Percentiles rank a stretch among this genome's conserved stretches.
phyloP scores from a whole-genome alignment of 2,113 vertebrate genomes.

The Sinocyclocheilus grahami region DNA sequence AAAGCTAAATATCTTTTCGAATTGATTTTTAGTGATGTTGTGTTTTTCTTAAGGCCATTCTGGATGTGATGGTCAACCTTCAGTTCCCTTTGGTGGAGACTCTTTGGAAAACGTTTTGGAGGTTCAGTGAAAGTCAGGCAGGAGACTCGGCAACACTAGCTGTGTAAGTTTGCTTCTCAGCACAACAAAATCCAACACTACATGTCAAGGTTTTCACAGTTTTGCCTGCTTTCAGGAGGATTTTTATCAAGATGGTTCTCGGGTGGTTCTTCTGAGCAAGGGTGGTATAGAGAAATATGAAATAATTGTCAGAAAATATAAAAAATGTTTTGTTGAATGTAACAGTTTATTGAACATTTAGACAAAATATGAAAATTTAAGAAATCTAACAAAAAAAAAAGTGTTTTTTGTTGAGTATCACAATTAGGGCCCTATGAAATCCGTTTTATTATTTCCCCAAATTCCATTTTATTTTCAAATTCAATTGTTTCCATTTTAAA shows the following conservation, averaged over 20 bases:
- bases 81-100: slow-evolving; percentile 94
- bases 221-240: neutral
- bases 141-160: slow-evolving; percentile 78
- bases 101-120: slow-evolving; percentile 94
- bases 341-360: neutral
- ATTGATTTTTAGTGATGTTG: slow-evolving; percentile 18
- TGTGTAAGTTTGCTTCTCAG: slow-evolving; percentile 78
- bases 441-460: no score
- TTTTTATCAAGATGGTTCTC: neutral
- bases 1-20: neutral
- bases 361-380: neutral
- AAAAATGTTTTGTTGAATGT: neutral
- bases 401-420: no score
- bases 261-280: neutral
- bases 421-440: no score
- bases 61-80: slow-evolving; percentile 93
- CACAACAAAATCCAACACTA: neutral
- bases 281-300: neutral
- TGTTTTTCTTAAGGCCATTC: slow-evolving; percentile 79
- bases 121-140: slow-evolving; percentile 85
- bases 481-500: no score
- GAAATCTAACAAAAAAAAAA: no score
- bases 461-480: no score
- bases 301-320: neutral
- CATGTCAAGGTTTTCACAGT: neutral